A percentile compares a stretch with the other conserved stretches of the same genome.
phyloP scores from a whole-genome alignment of 2,888 invertebrate genomes.

The Tetanocera ferruginea region DNA sequence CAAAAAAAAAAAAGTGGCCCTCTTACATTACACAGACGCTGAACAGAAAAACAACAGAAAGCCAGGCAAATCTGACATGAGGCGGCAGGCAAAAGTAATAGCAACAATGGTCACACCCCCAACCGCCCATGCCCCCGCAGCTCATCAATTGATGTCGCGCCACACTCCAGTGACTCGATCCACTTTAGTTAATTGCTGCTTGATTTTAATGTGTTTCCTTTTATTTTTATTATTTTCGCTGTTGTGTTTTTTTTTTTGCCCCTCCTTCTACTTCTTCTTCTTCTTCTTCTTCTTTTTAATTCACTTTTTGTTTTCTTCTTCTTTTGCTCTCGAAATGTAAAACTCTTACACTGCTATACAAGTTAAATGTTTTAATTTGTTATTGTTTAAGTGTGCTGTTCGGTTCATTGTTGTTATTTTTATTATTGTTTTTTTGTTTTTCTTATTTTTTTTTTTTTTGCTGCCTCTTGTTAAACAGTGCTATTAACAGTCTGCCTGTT shows the following conservation, averaged over 20 bases:
- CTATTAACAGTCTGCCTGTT: no score
- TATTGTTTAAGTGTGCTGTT: background rate
- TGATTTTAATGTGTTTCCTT: slow-evolving; percentile 27
- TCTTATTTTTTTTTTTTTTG: background rate
- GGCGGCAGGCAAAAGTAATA: no score
- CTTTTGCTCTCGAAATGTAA: background rate
- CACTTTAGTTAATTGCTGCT: slow-evolving; percentile 30
- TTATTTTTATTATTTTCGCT: background rate
- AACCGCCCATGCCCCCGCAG: background rate
- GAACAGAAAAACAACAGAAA: no score
- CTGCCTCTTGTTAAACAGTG: no score
- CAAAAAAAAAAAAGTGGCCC: no score
- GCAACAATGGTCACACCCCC: background rate
- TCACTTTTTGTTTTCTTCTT: slow-evolving; percentile 1
- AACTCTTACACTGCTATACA: slow-evolving; percentile 1
- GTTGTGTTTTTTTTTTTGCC: background rate
- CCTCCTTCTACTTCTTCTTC: background rate
- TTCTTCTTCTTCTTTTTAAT: background rate
- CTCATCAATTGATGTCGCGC: background rate
- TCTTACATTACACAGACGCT: no score
- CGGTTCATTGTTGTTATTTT: background rate
- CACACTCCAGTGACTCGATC: background rate
- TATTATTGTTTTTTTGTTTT: background rate
- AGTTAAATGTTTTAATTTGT: slow-evolving; percentile 26
- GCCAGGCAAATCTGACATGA: no score